Evolutionary conservation across 2,888 invertebrate species (phyloP).

Genomic region (Loripinus fragilis): DNA sequence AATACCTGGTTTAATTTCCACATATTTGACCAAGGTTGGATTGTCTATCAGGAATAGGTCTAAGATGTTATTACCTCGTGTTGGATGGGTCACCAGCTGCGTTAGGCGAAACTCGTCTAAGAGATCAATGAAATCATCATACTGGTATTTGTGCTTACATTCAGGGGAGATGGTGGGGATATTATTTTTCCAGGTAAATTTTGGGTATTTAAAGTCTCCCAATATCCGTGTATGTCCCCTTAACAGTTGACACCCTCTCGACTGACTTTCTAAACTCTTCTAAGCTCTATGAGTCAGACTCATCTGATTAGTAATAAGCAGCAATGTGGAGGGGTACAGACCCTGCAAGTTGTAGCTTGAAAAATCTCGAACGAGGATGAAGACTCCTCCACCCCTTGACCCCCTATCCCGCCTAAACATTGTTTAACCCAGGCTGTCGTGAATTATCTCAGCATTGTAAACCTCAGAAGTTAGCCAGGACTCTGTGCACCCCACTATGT

Average conservation of each 20-base stretch:
- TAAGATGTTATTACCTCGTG: not conserved
- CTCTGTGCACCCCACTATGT: not conserved
- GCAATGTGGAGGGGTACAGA: constrained; percentile 9
- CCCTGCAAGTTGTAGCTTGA: not conserved
- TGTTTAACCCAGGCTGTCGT: not conserved
- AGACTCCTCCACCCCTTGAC: no score
- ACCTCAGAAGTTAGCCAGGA: not conserved
- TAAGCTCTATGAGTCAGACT: not conserved
- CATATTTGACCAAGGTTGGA: constrained; percentile 9
- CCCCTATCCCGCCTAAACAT: no score
- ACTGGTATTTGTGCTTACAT: not conserved
- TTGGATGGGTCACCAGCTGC: not conserved
- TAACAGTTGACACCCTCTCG: not conserved
- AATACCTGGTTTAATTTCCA: no score
- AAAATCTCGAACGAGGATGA: not conserved
- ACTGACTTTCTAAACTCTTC: constrained; percentile 1
- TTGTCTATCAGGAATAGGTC: constrained; percentile 8
- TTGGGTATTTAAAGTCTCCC: constrained; percentile 11
- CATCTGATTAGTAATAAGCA: not conserved
- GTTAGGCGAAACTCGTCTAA: not conserved
- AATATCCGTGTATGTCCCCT: not conserved
- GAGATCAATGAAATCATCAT: not conserved
- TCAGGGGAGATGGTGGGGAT: not conserved
- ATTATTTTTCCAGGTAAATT: not conserved
- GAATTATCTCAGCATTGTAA: constrained; percentile 10